These are phyloP conservation scores for Trigoniulus corallinus DNA, from an alignment of 1,140 invertebrate species.

Conservation along the genomic window DNA sequence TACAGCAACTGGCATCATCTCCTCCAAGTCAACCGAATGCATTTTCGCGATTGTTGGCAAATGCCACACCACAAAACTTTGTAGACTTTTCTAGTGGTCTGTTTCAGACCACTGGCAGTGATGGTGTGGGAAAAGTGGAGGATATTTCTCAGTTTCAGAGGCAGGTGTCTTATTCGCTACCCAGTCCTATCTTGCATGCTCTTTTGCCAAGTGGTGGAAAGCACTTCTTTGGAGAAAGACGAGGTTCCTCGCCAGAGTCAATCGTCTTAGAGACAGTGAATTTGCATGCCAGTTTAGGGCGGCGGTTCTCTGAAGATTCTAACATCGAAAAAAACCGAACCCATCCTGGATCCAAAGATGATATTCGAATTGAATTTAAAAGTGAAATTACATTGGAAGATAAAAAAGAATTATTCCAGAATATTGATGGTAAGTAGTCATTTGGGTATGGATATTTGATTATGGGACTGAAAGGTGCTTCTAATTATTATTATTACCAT, in stretches of 20 bases:
- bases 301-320: not conserved
- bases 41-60: conserved; percentile 13
- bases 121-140: conserved; percentile 17
- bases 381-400: conserved; percentile 87
- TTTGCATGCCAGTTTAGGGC: not conserved
- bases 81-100: conserved; percentile 32
- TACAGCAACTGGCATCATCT: too few relatives aligned
- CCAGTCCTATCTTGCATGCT: not conserved
- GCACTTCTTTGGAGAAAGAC: not conserved
- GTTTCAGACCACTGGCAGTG: conserved; percentile 22
- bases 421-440: conserved; percentile 75
- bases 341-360: conserved; percentile 49
- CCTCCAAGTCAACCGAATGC: too few relatives aligned
- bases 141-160: too few relatives aligned
- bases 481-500: too few relatives aligned
- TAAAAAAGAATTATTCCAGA: conserved; percentile 82
- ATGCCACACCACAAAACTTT: conserved; percentile 17
- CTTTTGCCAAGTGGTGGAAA: not conserved
- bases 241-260: not conserved
- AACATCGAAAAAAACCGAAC: conserved; percentile 32
- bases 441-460: conserved; percentile 2
- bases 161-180: not conserved
- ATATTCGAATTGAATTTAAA: conserved; percentile 48
- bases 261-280: not conserved
- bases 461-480: too few relatives aligned